These are phyloP conservation scores for Burhinus bistriatus DNA, from an alignment of 2,113 vertebrate genomes.

Conservation along the genomic window DNA sequence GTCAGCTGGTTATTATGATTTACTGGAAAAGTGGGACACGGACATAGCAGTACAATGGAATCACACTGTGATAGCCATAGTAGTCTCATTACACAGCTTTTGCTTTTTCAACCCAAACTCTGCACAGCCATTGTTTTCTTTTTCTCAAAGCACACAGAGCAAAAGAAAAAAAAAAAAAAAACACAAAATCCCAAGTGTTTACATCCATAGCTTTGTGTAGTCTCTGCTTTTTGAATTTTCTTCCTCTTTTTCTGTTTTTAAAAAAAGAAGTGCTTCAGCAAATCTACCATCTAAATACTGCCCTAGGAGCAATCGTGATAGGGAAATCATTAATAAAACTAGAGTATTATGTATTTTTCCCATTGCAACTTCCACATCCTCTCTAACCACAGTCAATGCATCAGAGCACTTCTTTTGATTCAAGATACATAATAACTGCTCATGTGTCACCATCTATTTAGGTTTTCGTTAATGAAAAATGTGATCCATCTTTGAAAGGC, in stretches of 20 bases:
- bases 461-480: background rate
- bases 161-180: background rate
- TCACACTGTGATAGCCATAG: background rate
- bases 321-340: background rate
- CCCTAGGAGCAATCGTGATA: background rate
- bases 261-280: background rate
- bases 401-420: background rate
- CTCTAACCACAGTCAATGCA: background rate
- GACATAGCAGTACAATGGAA: background rate
- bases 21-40: background rate
- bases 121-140: background rate
- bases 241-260: background rate
- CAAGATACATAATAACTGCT: background rate
- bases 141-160: background rate
- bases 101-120: conserved; percentile 15
- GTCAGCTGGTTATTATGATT: conserved; percentile 48
- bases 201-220: background rate
- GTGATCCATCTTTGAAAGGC: background rate
- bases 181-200: background rate
- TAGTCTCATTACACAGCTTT: background rate
- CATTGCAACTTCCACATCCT: background rate
- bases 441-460: background rate
- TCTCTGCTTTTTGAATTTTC: background rate
- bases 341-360: background rate
- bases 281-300: background rate